These are phyloP conservation scores for Caenorhabditis remanei DNA, from an alignment of 1,140 invertebrate genomes.

Conservation along the genomic window DNA sequence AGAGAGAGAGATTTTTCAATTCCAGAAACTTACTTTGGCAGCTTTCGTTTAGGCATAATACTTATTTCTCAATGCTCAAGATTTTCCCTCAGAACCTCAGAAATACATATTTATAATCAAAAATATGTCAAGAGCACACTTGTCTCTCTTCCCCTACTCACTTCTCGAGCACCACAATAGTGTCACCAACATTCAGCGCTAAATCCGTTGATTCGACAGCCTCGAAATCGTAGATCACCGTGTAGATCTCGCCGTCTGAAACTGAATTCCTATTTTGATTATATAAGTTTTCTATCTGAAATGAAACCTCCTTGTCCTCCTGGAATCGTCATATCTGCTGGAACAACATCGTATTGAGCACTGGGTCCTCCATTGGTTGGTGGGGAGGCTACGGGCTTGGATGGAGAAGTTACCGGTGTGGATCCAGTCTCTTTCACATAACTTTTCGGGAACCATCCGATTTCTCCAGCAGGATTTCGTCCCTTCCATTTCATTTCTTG, in stretches of 20 bases:
- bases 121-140: slow-evolving; percentile 25
- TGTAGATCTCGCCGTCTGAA: slow-evolving; percentile 69
- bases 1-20: too few relatives aligned
- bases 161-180: slow-evolving; percentile 87
- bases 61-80: too few relatives aligned
- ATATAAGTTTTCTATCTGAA: neutral
- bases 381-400: neutral
- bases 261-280: slow-evolving; percentile 1
- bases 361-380: neutral
- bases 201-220: slow-evolving; percentile 92
- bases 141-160: slow-evolving; percentile 79
- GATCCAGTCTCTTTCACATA: slow-evolving; percentile 82
- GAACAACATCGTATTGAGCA: slow-evolving; percentile 49
- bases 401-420: slow-evolving; percentile 44
- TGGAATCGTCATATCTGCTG: neutral
- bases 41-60: slow-evolving; percentile 8
- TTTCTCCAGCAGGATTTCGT: slow-evolving; percentile 76
- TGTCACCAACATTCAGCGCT: slow-evolving; percentile 90
- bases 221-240: slow-evolving; percentile 81
- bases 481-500: slow-evolving; percentile 85
- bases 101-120: neutral
- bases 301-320: neutral
- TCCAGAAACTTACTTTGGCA: neutral
- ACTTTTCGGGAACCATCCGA: slow-evolving; percentile 85
- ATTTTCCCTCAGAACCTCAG: too few relatives aligned